A percentile compares a stretch with the other conserved stretches of the same genome.
These are phyloP conservation scores for Drosophila multiciliata DNA, from an alignment of 2,888 invertebrate species.

Conservation along the genomic window DNA sequence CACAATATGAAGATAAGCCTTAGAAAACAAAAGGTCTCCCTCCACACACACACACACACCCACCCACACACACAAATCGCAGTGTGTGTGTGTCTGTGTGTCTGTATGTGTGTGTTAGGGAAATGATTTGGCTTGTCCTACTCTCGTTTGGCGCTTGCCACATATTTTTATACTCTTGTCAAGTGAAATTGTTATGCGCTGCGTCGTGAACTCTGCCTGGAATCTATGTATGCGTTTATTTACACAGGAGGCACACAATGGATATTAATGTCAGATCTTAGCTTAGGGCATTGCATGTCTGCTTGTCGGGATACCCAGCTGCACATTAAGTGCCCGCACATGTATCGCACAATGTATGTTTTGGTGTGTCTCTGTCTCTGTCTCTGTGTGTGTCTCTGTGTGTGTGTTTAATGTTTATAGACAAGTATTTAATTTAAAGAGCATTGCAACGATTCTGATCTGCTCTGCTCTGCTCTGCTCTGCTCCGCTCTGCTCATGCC, in stretches of 20 bases:
- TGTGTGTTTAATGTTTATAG: not conserved
- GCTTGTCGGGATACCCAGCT: constrained; percentile 13
- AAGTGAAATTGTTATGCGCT: constrained; percentile 49
- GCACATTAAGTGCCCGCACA: constrained; percentile 22
- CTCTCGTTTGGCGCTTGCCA: constrained; percentile 59
- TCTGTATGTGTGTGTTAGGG: constrained; percentile 32
- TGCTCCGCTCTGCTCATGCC: not conserved
- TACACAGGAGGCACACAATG: constrained; percentile 30
- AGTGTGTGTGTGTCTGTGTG: constrained; percentile 4
- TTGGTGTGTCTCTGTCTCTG: too few relatives aligned
- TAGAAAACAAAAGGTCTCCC: constrained; percentile 69
- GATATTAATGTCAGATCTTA: constrained; percentile 39
- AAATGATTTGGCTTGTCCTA: constrained; percentile 71
- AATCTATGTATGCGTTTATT: constrained; percentile 11
- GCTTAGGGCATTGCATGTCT: constrained; percentile 32
- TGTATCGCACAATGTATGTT: too few relatives aligned
- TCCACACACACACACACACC: not conserved
- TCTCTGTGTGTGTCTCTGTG: too few relatives aligned
- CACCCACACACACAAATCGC: not conserved
- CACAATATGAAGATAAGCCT: constrained; percentile 79
- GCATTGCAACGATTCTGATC: constrained; percentile 17
- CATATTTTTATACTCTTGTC: constrained; percentile 65
- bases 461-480: too few relatives aligned
- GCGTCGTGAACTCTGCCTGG: constrained; percentile 43
- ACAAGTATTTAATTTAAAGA: constrained; percentile 20